Conservation (phyloP, 2,113 vertebrate genomes). For the Pongo pygmaeus region DNA sequence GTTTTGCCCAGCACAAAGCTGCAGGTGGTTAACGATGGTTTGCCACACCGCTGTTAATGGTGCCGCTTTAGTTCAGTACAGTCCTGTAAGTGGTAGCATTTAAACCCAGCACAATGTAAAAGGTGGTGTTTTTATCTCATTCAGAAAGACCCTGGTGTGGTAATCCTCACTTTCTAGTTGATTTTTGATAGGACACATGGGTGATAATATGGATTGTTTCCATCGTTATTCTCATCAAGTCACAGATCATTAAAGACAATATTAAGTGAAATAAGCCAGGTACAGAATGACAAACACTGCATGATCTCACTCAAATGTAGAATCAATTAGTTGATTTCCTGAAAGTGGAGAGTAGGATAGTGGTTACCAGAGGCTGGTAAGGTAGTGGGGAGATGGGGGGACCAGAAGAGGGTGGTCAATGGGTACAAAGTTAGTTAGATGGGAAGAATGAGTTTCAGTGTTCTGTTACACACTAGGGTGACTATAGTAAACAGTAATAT, state of each 20-base stretch:
- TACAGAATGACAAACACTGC: not conserved
- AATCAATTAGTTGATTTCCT: not conserved
- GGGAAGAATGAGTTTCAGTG: not conserved
- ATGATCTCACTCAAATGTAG: not conserved
- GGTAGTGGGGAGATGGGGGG: not conserved
- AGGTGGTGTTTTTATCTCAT: conserved; percentile 55
- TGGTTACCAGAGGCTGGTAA: not conserved
- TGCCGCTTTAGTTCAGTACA: conserved; percentile 73
- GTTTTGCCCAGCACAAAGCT: conserved; percentile 71
- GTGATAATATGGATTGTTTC: not conserved
- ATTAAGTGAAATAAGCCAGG: not conserved
- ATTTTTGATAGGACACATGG: conserved; percentile 48
- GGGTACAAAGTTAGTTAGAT: not conserved
- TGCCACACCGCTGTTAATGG: conserved; percentile 72
- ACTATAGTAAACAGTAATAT: not conserved
- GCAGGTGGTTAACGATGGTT: conserved; percentile 77
- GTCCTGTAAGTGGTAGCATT: conserved; percentile 63
- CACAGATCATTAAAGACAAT: not conserved
- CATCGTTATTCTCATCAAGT: not conserved
- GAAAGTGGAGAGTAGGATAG: not conserved
- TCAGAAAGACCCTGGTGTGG: conserved; percentile 49
- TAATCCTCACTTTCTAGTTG: conserved; percentile 35
- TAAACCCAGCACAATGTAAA: conserved; percentile 65
- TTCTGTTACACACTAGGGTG: not conserved
- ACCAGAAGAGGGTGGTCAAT: not conserved